Conservation (phyloP, 2,888 invertebrate species). For the Hirtodrosophila confusa region DNA sequence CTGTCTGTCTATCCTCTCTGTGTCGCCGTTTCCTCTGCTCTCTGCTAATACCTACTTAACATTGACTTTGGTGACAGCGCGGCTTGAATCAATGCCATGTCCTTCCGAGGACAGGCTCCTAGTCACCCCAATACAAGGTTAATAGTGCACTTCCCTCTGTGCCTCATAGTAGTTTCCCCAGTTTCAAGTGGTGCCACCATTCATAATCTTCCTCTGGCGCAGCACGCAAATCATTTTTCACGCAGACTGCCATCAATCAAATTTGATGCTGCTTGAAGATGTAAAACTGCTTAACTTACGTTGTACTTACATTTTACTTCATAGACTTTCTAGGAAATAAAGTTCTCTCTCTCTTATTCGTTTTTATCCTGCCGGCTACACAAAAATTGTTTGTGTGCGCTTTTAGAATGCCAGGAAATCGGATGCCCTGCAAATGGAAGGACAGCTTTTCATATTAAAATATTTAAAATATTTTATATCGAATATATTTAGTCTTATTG, state of each 20-base stretch:
- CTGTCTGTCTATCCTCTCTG: conserved; percentile 1
- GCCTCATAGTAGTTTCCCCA: conserved; percentile 25
- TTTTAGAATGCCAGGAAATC: conserved; percentile 15
- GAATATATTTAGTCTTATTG: too few relatives aligned
- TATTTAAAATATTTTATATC: too few relatives aligned
- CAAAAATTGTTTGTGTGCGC: conserved; percentile 11
- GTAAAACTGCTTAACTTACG: conserved; percentile 76
- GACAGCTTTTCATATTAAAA: too few relatives aligned
- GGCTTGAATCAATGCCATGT: conserved; percentile 68
- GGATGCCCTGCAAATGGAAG: not conserved
- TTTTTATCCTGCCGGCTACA: conserved; percentile 1
- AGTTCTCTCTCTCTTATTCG: conserved; percentile 19
- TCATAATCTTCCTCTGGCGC: conserved; percentile 49
- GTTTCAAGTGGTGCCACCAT: conserved; percentile 38
- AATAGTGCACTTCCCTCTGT: conserved; percentile 13
- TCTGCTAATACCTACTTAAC: conserved; percentile 71
- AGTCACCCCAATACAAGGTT: conserved; percentile 50
- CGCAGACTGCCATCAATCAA: conserved; percentile 67
- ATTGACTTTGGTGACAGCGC: conserved; percentile 72
- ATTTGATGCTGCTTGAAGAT: conserved; percentile 74
- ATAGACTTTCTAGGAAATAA: conserved; percentile 29
- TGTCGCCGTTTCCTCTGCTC: conserved; percentile 13
- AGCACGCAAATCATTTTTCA: conserved; percentile 63
- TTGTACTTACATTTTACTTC: conserved; percentile 75
- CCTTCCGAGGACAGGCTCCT: conserved; percentile 11